phyloP scores from a whole-genome alignment of 2,888 invertebrate genomes.

The Sphaerophoria rueppellii region DNA sequence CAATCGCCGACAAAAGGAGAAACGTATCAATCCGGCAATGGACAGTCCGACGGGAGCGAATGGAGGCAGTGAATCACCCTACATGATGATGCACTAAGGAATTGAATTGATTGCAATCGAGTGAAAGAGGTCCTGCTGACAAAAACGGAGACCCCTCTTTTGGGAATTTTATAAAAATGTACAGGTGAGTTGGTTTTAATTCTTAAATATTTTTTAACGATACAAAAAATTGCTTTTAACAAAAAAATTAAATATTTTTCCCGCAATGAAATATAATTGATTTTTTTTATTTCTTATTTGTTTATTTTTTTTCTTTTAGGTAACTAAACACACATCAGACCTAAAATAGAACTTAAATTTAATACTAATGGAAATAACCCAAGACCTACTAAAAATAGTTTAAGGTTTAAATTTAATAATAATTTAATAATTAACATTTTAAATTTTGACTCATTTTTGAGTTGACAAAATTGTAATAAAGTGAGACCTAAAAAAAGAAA shows the following conservation, averaged over 20 bases:
- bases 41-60: conserved; percentile 87
- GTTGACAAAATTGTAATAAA: not conserved
- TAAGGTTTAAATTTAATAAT: not conserved
- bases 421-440: not conserved
- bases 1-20: conserved; percentile 97
- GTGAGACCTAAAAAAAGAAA: not conserved
- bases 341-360: conserved; percentile 58
- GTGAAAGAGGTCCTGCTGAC: conserved; percentile 41
- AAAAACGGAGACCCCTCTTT: conserved; percentile 31
- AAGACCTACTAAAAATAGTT: conserved; percentile 48
- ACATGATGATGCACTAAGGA: conserved; percentile 78
- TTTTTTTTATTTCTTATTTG: not conserved
- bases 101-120: conserved; percentile 75
- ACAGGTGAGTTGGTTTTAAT: conserved; percentile 56
- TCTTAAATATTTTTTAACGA: not conserved
- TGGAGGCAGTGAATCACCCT: conserved; percentile 79
- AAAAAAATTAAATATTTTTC: not conserved
- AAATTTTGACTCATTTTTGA: conserved; percentile 14
- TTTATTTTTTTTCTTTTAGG: conserved; percentile 31
- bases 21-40: conserved; percentile 94
- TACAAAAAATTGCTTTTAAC: not conserved
- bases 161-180: conserved; percentile 55
- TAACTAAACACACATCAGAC: conserved; percentile 71
- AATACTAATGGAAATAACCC: conserved; percentile 14
- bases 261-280: not conserved